Percentiles rank a stretch among this genome's conserved stretches.
phyloP scores from a whole-genome alignment of 2,797 vertebrate species.

The Nyctalus aviator region DNA sequence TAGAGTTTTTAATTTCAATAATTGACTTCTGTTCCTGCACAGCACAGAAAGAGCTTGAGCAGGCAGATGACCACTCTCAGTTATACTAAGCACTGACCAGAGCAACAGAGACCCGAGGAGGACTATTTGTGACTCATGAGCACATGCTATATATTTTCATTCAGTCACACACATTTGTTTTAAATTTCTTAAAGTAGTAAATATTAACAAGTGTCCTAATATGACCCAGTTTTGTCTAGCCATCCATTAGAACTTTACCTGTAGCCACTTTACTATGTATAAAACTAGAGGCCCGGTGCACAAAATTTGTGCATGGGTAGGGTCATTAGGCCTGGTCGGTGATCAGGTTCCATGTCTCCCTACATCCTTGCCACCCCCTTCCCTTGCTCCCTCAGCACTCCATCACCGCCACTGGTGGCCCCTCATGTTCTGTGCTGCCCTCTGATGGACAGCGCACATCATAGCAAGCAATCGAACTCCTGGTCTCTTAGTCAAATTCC shows the following conservation, averaged over 20 bases:
- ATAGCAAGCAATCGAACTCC: too few relatives aligned
- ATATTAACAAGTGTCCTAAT: neutral
- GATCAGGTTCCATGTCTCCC: too few relatives aligned
- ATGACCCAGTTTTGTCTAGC: neutral
- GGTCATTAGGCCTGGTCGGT: too few relatives aligned
- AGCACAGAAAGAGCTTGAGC: neutral
- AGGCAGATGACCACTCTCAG: neutral
- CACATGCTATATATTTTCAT: neutral
- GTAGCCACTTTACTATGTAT: neutral
- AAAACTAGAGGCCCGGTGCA: neutral
- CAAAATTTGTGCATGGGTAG: too few relatives aligned
- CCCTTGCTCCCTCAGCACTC: too few relatives aligned
- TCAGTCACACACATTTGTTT: neutral
- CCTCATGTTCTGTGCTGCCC: too few relatives aligned
- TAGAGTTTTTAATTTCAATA: neutral
- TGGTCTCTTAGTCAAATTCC: too few relatives aligned
- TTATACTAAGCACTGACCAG: neutral
- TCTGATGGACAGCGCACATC: too few relatives aligned
- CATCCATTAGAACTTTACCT: neutral
- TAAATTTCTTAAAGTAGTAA: neutral
- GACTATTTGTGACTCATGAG: neutral
- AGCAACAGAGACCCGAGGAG: neutral
- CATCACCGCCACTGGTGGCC: too few relatives aligned
- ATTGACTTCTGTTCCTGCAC: neutral
- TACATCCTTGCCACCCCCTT: too few relatives aligned